A percentile compares a stretch with the other conserved stretches of the same genome.
These are phyloP conservation scores for Ictidomys tridecemlineatus DNA, from an alignment of 2,113 vertebrate species.

Conservation along the genomic window DNA sequence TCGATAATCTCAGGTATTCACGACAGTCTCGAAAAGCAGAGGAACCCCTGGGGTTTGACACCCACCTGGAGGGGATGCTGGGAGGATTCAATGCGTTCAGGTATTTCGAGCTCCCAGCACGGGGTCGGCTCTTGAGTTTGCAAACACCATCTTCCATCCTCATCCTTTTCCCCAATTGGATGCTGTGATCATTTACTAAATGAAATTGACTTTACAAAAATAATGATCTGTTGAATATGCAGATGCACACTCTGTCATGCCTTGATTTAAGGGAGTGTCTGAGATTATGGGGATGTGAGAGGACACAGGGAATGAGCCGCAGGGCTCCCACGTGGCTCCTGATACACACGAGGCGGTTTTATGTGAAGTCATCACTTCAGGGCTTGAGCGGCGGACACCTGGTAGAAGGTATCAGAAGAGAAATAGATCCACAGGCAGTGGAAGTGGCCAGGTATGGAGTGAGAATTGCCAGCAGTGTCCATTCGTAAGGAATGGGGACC, in stretches of 20 bases:
- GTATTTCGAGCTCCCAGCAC: background rate
- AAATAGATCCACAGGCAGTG: background rate
- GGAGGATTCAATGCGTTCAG: background rate
- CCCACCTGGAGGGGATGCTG: too few relatives aligned
- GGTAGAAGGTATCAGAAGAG: background rate
- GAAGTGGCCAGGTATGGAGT: background rate
- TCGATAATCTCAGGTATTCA: background rate
- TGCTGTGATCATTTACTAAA: background rate
- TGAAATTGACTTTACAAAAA: background rate
- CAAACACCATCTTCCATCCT: background rate
- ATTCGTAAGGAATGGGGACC: background rate
- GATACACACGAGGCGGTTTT: background rate
- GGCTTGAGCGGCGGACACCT: background rate
- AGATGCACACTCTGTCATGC: background rate
- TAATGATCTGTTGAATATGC: background rate
- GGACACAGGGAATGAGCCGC: background rate
- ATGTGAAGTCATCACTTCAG: too few relatives aligned
- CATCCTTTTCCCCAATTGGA: background rate
- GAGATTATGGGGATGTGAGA: background rate
- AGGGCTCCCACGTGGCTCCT: fast-evolving
- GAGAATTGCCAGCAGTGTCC: background rate
- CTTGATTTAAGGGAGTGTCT: background rate
- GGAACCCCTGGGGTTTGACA: too few relatives aligned
- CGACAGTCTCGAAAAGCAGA: too few relatives aligned
- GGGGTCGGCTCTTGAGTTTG: background rate